A percentile compares a stretch with the other conserved stretches of the same genome.
These are phyloP conservation scores for Alethe castanea DNA, from an alignment of 2,113 vertebrate genomes.

Conservation along the genomic window DNA sequence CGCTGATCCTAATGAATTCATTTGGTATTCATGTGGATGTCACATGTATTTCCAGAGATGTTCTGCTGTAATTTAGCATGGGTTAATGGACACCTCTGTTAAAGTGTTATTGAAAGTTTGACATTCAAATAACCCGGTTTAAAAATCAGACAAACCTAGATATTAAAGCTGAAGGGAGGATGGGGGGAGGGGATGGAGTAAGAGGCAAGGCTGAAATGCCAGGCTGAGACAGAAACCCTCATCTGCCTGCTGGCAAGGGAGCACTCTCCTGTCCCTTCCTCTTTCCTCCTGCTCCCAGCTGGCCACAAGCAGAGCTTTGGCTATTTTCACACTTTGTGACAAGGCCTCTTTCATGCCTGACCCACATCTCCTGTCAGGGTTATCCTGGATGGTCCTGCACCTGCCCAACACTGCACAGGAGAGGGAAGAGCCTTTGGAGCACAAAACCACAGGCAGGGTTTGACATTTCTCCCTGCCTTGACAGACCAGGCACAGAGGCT, in stretches of 20 bases:
- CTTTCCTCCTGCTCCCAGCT: background rate
- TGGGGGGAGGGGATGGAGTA: background rate
- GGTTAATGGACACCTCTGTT: constrained; percentile 84
- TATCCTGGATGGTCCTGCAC: too few relatives aligned
- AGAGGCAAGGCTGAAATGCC: constrained; percentile 62
- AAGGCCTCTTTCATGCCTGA: fast-evolving
- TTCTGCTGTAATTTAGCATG: constrained; percentile 77
- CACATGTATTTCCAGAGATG: constrained; percentile 78
- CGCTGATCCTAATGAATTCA: constrained; percentile 76
- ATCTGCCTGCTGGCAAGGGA: background rate
- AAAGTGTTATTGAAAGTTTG: constrained; percentile 82
- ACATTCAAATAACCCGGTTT: constrained; percentile 83
- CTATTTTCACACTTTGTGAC: background rate
- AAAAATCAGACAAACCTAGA: constrained; percentile 77
- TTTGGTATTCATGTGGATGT: constrained; percentile 82
- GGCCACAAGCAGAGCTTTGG: background rate
- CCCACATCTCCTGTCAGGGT: too few relatives aligned
- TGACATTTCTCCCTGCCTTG: background rate
- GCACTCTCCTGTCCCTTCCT: background rate
- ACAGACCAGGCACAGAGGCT: fast-evolving
- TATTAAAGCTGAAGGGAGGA: constrained; percentile 71
- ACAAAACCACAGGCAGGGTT: background rate
- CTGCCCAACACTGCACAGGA: fast-evolving
- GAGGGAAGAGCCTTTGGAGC: background rate
- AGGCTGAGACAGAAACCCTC: background rate